Base-by-base conservation (phyloP, 1,140 invertebrate genomes). In the Drosophila virilis region DNA sequence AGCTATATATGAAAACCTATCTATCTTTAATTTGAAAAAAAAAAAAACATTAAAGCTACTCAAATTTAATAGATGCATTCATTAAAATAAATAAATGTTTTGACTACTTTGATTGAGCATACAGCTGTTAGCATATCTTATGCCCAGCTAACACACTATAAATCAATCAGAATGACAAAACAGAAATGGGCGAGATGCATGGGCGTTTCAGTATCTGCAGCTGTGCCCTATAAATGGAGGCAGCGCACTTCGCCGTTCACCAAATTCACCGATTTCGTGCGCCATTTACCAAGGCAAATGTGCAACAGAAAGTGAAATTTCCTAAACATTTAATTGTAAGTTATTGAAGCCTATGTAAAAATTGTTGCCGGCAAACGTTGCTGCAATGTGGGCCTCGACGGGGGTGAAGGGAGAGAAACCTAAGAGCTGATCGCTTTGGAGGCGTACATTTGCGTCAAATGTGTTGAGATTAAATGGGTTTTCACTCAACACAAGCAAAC, bases 281-380 rank as follows among this genome's bases (percentile, higher is more conserved):
- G 32, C 40, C n/a, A 28, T 8, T n/a, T 40, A 32, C 33, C 40
- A 12, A 28, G 5, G 28, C 13, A 35, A 35, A 28, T 43, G 35
- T 52, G 38, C 8, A 6, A 1, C 40, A 55, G 50, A 48, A 46
- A 57, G 69, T 71, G 62, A 73, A 73, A 73, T 43, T 54, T 17
- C 12, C 32, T 1, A 50, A 65, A 58, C 57, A 45, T 51, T 52
- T 68, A 59, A 67, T 59, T 54, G 46, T 54, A 61, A 68, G 40
- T 68, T 54, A 74, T 74, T 68, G 70, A 9, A 55, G 15, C 13
- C 38, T 13, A 9, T 33, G 33, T 28, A 43, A 40, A 58, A 58
- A 45, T 45, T 45, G 42, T 33, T 58, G 35, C 52, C 15, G n/a
- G 15, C 52, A 28, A 42, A 15, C 2, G 12, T 33, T 32, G n/a